Percentiles rank a stretch among this genome's conserved stretches.
These are phyloP conservation scores for Orthonevra nobilis DNA, from an alignment of 2,888 invertebrate genomes.

Conservation along the genomic window DNA sequence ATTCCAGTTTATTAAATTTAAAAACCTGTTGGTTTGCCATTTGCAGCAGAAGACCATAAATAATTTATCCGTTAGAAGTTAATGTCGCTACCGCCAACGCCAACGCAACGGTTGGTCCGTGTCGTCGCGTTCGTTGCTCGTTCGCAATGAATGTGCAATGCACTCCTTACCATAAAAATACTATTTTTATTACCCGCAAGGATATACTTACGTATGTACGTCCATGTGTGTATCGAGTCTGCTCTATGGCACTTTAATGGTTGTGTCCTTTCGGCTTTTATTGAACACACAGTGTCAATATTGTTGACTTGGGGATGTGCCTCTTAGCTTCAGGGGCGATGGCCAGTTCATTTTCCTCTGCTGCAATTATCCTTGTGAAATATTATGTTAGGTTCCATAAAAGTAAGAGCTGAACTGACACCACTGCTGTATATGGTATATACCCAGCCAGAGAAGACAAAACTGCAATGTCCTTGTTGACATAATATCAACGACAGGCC, in stretches of 20 bases:
- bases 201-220: conserved; percentile 35
- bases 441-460: conserved; percentile 26
- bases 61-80: conserved; percentile 54
- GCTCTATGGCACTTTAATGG: conserved; percentile 40
- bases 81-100: conserved; percentile 12
- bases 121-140: conserved; percentile 9
- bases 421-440: conserved; percentile 13
- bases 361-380: conserved; percentile 61
- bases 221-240: conserved; percentile 41
- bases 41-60: conserved; percentile 32
- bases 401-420: conserved; percentile 58
- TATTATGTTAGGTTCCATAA: conserved; percentile 56
- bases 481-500: conserved; percentile 56
- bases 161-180: conserved; percentile 55
- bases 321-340: not conserved
- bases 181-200: conserved; percentile 52
- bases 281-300: conserved; percentile 63
- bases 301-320: conserved; percentile 54
- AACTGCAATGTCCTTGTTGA: conserved; percentile 57
- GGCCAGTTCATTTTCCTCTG: conserved; percentile 27
- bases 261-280: conserved; percentile 53
- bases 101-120: no score
- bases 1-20: conserved; percentile 17
- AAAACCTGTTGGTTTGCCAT: conserved; percentile 54
- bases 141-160: conserved; percentile 53